Percentiles rank a stretch among this genome's conserved stretches.
phyloP scores from a whole-genome alignment of 2,113 vertebrate species.

The Plectropomus leopardus region DNA sequence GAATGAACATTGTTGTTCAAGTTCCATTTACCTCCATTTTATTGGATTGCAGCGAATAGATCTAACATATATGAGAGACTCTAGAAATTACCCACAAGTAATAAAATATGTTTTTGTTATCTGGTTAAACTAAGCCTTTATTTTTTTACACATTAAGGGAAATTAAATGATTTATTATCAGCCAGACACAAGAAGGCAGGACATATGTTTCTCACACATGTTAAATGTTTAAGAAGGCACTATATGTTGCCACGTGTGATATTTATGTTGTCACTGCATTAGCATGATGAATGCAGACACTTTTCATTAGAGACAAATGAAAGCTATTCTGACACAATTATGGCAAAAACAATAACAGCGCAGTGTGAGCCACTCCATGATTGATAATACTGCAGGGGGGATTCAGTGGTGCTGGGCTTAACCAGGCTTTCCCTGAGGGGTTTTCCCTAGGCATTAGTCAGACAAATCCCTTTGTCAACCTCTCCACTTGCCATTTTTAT shows the following conservation, averaged over 20 bases:
- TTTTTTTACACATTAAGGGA: conserved; percentile 45
- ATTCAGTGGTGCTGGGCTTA: conserved; percentile 74
- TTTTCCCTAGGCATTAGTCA: conserved; percentile 81
- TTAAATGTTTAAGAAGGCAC: conserved; percentile 47
- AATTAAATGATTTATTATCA: conserved; percentile 46
- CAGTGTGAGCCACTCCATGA: conserved; percentile 75
- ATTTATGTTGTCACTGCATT: conserved; percentile 76
- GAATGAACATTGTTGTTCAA: not conserved
- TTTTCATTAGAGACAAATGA: conserved; percentile 84
- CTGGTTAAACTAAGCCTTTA: conserved; percentile 1
- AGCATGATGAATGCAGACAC: conserved; percentile 78
- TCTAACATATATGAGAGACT: too few relatives aligned
- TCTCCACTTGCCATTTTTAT: conserved; percentile 84
- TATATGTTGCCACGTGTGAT: conserved; percentile 62
- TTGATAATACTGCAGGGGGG: conserved; percentile 80
- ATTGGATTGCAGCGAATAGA: not conserved
- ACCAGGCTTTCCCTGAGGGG: conserved; percentile 80
- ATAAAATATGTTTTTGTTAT: too few relatives aligned
- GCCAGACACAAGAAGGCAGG: conserved; percentile 27
- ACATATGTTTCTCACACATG: conserved; percentile 53
- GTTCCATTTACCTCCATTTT: not conserved
- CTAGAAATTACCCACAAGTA: too few relatives aligned
- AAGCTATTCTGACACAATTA: conserved; percentile 82
- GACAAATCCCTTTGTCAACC: conserved; percentile 85
- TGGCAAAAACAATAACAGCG: conserved; percentile 82